Conservation (phyloP, 2,888 invertebrate genomes). For the Phorcus lineatus region DNA sequence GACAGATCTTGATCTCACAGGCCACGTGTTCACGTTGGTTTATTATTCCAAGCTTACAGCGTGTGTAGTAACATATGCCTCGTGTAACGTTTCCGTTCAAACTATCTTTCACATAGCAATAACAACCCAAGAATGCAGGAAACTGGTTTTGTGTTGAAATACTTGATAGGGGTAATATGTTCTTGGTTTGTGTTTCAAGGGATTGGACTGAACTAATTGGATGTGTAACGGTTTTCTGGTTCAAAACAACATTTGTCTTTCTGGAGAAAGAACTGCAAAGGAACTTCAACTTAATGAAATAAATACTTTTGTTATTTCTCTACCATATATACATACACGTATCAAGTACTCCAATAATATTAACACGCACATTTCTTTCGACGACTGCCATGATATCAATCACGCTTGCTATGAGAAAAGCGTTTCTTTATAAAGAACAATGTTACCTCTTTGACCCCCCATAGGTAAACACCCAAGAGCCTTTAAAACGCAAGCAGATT, state of each 20-base stretch:
- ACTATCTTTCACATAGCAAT: neutral
- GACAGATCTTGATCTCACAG: too few species aligned
- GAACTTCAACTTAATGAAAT: neutral
- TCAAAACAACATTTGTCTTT: conserved; percentile 13
- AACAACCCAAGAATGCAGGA: neutral
- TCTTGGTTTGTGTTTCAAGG: conserved; percentile 1
- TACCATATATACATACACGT: neutral
- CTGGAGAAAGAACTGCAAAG: neutral
- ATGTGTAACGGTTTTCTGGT: neutral
- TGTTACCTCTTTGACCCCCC: too few species aligned
- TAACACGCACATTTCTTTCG: too few species aligned
- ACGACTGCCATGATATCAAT: too few species aligned
- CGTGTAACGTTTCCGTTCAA: neutral
- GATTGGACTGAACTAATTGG: neutral
- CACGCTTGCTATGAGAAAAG: too few species aligned
- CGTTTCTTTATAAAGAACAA: too few species aligned
- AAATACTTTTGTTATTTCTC: neutral
- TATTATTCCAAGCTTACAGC: neutral
- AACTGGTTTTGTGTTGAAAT: conserved; percentile 7
- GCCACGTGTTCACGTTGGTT: neutral
- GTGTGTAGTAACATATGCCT: neutral
- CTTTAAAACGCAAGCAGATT: too few species aligned
- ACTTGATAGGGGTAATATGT: neutral
- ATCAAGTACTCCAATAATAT: too few species aligned
- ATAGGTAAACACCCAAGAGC: too few species aligned